A percentile compares a stretch with the other conserved stretches of the same genome.
phyloP scores from a whole-genome alignment of 1,140 invertebrate species.

The Panagrolaimus sp. region DNA sequence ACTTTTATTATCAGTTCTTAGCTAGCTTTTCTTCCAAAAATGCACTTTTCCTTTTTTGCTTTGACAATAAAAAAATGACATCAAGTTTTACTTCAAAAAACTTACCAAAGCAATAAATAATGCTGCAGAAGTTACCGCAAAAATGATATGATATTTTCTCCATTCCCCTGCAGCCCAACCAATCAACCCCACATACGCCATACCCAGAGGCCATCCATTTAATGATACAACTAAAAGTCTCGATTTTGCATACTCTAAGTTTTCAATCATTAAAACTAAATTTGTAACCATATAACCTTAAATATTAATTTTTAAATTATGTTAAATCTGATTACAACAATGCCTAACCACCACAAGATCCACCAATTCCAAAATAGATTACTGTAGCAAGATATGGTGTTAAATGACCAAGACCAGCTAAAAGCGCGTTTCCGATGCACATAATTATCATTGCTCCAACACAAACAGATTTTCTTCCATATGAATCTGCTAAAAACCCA shows the following conservation, averaged over 20 bases:
- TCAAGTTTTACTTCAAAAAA: no score
- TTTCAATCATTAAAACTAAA: slow-evolving; percentile 50
- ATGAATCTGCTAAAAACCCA: slow-evolving; percentile 50
- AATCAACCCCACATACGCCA: slow-evolving; percentile 42
- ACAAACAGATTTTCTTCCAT: slow-evolving; percentile 51
- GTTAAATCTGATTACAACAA: not conserved
- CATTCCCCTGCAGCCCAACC: slow-evolving; percentile 40
- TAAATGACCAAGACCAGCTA: slow-evolving; percentile 20
- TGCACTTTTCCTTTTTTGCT: no score
- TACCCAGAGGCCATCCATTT: slow-evolving; percentile 57
- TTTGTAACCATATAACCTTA: slow-evolving; percentile 50
- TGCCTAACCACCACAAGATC: slow-evolving; percentile 1
- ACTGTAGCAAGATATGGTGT: slow-evolving; percentile 13
- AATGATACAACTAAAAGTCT: slow-evolving; percentile 50
- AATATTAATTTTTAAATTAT: not conserved
- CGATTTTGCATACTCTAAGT: slow-evolving; percentile 33
- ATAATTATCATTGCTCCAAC: slow-evolving; percentile 40
- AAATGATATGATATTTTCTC: slow-evolving; percentile 29
- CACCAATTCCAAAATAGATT: slow-evolving; percentile 42
- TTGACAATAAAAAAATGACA: no score
- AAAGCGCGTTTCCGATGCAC: slow-evolving; percentile 29
- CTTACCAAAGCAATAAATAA: slow-evolving; percentile 29
- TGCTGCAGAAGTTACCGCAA: slow-evolving; percentile 20
- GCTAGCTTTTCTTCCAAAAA: no score
- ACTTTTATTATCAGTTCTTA: no score